These are phyloP conservation scores for Pandemis heparana DNA, from an alignment of 2,888 invertebrate species.

Conservation along the genomic window DNA sequence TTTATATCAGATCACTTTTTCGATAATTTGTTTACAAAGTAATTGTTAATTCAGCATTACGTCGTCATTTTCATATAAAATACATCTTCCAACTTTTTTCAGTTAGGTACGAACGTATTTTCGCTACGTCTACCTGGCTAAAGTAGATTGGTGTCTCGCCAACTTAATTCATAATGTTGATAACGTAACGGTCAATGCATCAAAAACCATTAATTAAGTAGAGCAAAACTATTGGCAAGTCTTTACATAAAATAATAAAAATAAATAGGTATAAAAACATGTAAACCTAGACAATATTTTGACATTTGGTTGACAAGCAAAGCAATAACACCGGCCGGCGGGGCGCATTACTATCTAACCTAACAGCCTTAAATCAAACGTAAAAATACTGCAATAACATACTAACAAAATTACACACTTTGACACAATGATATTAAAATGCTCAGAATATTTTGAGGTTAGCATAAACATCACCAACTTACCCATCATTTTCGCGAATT, in stretches of 20 bases:
- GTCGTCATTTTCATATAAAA: not conserved
- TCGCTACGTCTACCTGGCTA: no score
- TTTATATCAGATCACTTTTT: not conserved
- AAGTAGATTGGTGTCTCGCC: no score
- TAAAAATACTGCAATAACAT: not conserved
- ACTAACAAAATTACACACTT: not conserved
- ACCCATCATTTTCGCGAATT: slow-evolving; percentile 63
- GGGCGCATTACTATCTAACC: not conserved
- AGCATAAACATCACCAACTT: slow-evolving; percentile 49
- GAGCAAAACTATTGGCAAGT: no score
- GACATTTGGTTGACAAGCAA: slow-evolving; percentile 17
- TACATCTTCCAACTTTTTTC: no score
- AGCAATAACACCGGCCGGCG: slow-evolving; percentile 6
- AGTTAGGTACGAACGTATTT: no score
- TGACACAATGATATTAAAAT: not conserved
- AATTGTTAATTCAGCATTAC: not conserved
- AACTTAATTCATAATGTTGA: no score
- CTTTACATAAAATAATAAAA: no score
- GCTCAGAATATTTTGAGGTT: slow-evolving; percentile 6
- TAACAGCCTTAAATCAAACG: not conserved
- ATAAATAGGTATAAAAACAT: not conserved
- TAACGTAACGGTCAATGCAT: no score
- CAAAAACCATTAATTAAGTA: no score
- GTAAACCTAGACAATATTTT: not conserved
- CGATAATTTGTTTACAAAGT: not conserved